Base-by-base conservation (phyloP, 2,113 vertebrate genomes). In the Pithys albifrons region DNA sequence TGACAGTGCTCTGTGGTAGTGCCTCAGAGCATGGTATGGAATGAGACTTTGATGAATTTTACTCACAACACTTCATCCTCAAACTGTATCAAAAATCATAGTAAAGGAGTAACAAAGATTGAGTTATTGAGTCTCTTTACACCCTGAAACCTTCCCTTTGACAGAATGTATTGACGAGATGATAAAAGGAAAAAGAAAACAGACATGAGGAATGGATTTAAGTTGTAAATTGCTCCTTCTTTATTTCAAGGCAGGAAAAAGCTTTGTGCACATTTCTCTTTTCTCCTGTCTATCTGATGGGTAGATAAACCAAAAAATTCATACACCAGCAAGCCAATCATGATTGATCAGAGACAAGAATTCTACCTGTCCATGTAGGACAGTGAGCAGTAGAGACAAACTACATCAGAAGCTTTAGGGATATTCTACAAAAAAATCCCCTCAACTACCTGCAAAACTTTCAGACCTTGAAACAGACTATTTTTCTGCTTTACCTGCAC, bases 1-100 rank as follows among this genome's bases (percentile, higher is more conserved):
- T 94, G 93, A 88, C 62, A 87, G 69, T 93, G 77, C 77, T 96
- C 88, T 86, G 45, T 61, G 92, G 75, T 80, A 85, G 39, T 92
- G 55, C 49, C 71, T 83, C 80, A 95, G 84, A 88, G 89, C 86
- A 93, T 23, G 49, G 8, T 69, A 61, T 55, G 48, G 46, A 86
- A 77, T 73, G 43, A 79, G 46, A 85, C 77, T 65, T 61, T 29
- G 67, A 20, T 66, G 49, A 85, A 37, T 72, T 82, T 96, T 90
- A 75, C 75, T 96, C 31, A 39, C 19, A 71, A 74, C 43, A 33
- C 57, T 81, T 61, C 37, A 88, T 70, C 67, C 48, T 67, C 54
- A 70, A 91, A 45, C 55, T 80, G 37, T 93, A 94, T 80, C 15
- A 85, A 58, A 82, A 91, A 59, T 51, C 35, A 74, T 5, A 94